These are phyloP conservation scores for Oryzias javanicus DNA, from an alignment of 2,113 vertebrate genomes.

Conservation along the genomic window DNA sequence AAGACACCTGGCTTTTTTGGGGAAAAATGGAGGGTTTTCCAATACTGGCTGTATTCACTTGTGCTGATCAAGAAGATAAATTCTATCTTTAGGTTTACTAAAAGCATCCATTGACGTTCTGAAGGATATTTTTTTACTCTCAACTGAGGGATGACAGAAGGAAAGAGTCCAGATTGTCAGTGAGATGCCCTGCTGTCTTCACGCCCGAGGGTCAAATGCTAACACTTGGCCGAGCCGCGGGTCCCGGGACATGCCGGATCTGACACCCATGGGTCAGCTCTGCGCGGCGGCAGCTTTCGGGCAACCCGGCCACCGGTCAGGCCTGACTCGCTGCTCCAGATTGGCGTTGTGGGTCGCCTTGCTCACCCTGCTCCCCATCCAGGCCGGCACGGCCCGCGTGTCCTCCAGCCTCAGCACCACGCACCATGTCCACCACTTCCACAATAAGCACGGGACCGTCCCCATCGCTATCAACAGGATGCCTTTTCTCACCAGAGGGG, in stretches of 20 bases:
- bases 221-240: constrained; percentile 45
- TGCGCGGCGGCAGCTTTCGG: constrained; percentile 56
- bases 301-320: constrained; percentile 54
- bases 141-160: constrained; percentile 56
- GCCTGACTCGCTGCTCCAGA: constrained; percentile 73
- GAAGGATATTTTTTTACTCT: constrained; percentile 35
- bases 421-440: constrained; percentile 96
- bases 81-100: background rate
- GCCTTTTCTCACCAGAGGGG: constrained; percentile 90
- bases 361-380: constrained; percentile 72
- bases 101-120: constrained; percentile 10
- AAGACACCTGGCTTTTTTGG: constrained; percentile 45
- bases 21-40: constrained; percentile 46
- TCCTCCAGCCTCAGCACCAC: constrained; percentile 94
- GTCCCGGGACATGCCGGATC: constrained; percentile 63
- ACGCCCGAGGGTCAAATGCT: constrained; percentile 59
- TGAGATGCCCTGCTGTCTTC: constrained; percentile 75
- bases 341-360: constrained; percentile 73
- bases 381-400: constrained; percentile 84
- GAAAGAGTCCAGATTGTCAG: constrained; percentile 56
- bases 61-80: no score
- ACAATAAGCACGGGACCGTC: constrained; percentile 91
- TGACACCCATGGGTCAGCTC: constrained; percentile 59
- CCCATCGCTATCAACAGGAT: constrained; percentile 95
- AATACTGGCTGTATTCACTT: constrained; percentile 2